phyloP scores from a whole-genome alignment of 2,888 invertebrate species.

The Copidosoma aretas region DNA sequence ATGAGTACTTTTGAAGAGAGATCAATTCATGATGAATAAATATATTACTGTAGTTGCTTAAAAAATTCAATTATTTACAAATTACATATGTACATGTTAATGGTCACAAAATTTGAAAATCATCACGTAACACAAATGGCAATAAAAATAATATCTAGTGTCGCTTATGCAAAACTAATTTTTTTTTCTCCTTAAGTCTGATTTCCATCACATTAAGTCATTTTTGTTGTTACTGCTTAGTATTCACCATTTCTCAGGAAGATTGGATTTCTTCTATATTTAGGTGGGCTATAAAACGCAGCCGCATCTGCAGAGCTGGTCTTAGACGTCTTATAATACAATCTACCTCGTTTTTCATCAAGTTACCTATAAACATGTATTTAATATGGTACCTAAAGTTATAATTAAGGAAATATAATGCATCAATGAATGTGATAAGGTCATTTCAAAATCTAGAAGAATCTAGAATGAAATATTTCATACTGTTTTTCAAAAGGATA shows the following conservation, averaged over 20 bases:
- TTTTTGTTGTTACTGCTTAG: constrained; percentile 25
- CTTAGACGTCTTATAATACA: constrained; percentile 85
- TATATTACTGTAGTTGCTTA: too few species aligned
- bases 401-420: constrained; percentile 21
- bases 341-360: constrained; percentile 91
- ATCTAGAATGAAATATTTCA: not conserved
- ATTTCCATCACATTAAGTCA: constrained; percentile 3
- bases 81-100: too few species aligned
- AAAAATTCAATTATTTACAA: too few species aligned
- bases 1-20: too few species aligned
- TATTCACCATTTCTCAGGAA: constrained; percentile 44
- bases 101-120: not conserved
- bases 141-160: too few species aligned
- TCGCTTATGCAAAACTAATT: too few species aligned
- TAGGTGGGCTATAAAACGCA: constrained; percentile 90
- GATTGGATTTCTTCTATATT: constrained; percentile 79
- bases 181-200: too few species aligned
- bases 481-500: constrained; percentile 61
- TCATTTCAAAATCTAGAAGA: not conserved
- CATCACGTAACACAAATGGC: too few species aligned
- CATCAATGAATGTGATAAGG: not conserved
- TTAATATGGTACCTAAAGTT: constrained; percentile 76
- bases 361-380: constrained; percentile 97
- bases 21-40: too few species aligned
- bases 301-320: constrained; percentile 84